Conservation (phyloP, 2,797 vertebrate species). For the Lagodon rhomboides region DNA sequence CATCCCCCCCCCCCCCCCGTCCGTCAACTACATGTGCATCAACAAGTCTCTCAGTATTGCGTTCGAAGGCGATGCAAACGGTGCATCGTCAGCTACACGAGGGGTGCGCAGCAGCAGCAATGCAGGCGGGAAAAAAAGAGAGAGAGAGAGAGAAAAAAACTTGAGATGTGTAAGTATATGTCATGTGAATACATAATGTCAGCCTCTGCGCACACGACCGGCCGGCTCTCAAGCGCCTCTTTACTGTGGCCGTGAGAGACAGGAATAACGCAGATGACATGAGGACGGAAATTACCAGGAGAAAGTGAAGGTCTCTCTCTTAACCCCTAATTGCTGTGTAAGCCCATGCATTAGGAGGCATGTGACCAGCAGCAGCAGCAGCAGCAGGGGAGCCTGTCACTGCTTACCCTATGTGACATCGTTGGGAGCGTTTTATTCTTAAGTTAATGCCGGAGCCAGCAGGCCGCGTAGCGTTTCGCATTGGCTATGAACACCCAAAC, state of each 20-base stretch:
- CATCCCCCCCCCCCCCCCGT: constrained; percentile 49
- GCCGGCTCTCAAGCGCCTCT: constrained; percentile 23
- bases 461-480: constrained; percentile 22
- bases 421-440: constrained; percentile 22
- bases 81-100: not conserved
- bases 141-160: not conserved
- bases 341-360: constrained; percentile 35
- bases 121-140: constrained; percentile 1
- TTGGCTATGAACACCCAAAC: constrained; percentile 36
- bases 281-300: constrained; percentile 38
- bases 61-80: not conserved
- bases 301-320: constrained; percentile 45
- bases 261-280: constrained; percentile 39
- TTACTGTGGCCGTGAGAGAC: constrained; percentile 34
- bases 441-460: constrained; percentile 38
- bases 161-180: constrained; percentile 19
- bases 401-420: constrained; percentile 30
- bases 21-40: constrained; percentile 51
- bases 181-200: constrained; percentile 41
- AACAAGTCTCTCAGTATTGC: constrained; percentile 65
- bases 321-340: constrained; percentile 50
- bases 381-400: constrained; percentile 30
- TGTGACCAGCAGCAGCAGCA: constrained; percentile 23
- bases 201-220: constrained; percentile 27
- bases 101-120: constrained; percentile 23